phyloP scores from a whole-genome alignment of 2,113 vertebrate genomes.

The Notarius lentiginosus region DNA sequence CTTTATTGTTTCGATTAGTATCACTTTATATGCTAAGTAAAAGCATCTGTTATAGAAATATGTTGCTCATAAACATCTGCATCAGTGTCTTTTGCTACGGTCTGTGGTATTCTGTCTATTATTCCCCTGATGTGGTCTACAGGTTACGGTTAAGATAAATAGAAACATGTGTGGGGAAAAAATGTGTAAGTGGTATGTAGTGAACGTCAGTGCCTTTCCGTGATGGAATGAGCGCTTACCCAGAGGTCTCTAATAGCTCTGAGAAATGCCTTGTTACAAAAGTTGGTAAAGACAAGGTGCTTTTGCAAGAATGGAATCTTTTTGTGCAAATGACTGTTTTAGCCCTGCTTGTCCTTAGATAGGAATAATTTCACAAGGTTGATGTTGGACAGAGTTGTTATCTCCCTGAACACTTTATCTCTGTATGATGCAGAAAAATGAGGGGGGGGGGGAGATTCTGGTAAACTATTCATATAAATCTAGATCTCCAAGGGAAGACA shows the following conservation, averaged over 20 bases:
- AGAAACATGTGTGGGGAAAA: neutral
- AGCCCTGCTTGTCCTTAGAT: neutral
- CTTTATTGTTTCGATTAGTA: neutral
- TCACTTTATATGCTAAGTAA: neutral
- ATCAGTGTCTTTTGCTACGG: neutral
- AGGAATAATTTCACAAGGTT: neutral
- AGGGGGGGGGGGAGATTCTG: neutral
- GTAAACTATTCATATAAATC: neutral
- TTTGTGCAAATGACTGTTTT: neutral
- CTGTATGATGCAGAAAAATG: neutral
- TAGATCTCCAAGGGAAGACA: neutral
- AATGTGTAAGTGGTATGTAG: neutral
- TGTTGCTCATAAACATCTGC: neutral
- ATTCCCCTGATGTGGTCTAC: neutral
- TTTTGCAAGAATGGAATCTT: neutral
- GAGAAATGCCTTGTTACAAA: neutral
- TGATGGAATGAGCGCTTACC: slow-evolving; percentile 29
- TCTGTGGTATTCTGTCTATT: neutral
- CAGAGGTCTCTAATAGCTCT: neutral
- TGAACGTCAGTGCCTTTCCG: slow-evolving; percentile 25
- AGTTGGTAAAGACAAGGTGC: neutral
- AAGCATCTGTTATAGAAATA: slow-evolving; percentile 14
- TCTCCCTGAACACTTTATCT: neutral
- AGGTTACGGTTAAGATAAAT: slow-evolving; percentile 1
- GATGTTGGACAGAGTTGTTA: neutral